Evolutionary conservation across 2,888 invertebrate genomes (phyloP), one percentile per base, ranked within the genome.

Genomic region (Pammene aurita): DNA sequence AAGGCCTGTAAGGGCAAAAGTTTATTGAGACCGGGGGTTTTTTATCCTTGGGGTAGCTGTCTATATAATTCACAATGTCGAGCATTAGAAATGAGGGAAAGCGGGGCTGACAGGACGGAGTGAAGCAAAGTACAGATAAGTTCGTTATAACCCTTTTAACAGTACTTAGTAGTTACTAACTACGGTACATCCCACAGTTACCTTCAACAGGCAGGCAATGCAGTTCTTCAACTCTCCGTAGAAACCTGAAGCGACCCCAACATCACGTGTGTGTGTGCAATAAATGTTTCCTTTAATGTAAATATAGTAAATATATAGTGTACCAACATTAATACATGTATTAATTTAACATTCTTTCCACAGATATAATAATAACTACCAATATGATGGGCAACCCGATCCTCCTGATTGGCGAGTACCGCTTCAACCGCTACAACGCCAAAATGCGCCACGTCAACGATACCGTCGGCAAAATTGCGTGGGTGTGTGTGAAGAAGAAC

Each of bases 211-310:
- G 9, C 62, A 14, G 62, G 67, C 9, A 67, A 62, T 18, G 62
- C 67, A 0, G 55, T 67, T 0, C 55, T 67, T 7, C 56, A 62
- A 34, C 18, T 78, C 64, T 77, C 75, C 18, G 76, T 79, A 57
- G 76, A 75, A 0, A 76, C 77, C 6, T 73, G 69, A 5, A 78
- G 77, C 0, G 42, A 66, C 0, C 34, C 66, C 26, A 83, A 78
- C 10, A 77, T 76, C 14, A 77, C 81, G 78, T 84, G 84, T 84
- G 76, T 78, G 9, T 84, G 84, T 65, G 38, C 9, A 38, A 9
- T 26, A 2, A 26, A 26, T 26, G 26, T 26, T 26, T 26, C 4
- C 26, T 26, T 26, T 26, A 26, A 26, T 26, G 26, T 26, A 1
- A n/a, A n/a, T n/a, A n/a, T n/a, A n/a, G n/a, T n/a, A n/a, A n/a